Percentiles rank a stretch among this genome's conserved stretches.
Conservation (phyloP, 2,888 invertebrate genomes). For the Tenthredo amoena region DNA sequence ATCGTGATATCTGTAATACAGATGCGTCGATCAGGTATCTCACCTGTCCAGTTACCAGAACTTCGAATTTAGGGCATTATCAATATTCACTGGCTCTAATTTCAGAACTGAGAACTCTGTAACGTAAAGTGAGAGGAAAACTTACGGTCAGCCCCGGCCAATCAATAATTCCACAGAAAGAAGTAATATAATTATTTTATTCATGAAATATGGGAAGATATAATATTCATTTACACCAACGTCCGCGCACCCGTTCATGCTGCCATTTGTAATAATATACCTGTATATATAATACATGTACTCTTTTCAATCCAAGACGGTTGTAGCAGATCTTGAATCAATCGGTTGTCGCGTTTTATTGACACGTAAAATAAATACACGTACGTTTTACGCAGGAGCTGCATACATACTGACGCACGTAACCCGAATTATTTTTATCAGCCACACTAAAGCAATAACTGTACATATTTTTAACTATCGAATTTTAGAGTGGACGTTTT, state of each 20-base stretch:
- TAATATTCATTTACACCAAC: slow-evolving; percentile 7
- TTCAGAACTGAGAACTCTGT: not conserved
- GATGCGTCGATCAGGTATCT: not conserved
- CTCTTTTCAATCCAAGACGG: not conserved
- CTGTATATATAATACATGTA: not conserved
- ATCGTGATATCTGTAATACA: slow-evolving; percentile 15
- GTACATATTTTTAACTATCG: slow-evolving; percentile 7
- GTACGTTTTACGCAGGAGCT: not conserved
- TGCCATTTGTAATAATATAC: not conserved
- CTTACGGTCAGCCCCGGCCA: not conserved
- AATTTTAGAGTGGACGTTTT: slow-evolving; percentile 24
- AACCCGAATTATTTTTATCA: not conserved
- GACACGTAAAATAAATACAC: not conserved
- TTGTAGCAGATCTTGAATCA: not conserved
- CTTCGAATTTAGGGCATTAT: not conserved
- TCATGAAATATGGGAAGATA: not conserved
- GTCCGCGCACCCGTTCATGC: not conserved
- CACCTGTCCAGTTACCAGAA: not conserved
- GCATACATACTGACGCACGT: not conserved
- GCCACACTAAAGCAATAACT: not conserved
- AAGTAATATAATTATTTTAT: slow-evolving; percentile 11
- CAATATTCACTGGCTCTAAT: not conserved
- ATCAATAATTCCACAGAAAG: slow-evolving; percentile 1
- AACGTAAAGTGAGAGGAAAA: not conserved
- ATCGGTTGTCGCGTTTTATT: not conserved